These are phyloP conservation scores for Musca vetustissima DNA, from an alignment of 1,140 invertebrate species.

Conservation along the genomic window DNA sequence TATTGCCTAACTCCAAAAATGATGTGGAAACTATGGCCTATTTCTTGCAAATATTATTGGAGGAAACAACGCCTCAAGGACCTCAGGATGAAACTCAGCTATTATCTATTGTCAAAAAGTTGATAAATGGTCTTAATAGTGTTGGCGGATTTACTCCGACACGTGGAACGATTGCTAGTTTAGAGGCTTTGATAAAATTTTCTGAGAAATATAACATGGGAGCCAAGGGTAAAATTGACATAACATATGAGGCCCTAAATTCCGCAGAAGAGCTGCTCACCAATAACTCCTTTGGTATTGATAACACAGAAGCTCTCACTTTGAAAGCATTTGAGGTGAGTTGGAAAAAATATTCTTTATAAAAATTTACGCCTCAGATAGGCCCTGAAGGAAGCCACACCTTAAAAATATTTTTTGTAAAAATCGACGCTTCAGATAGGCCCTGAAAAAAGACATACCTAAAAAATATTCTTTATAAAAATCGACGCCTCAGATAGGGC, in stretches of 20 bases:
- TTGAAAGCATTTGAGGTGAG: neutral
- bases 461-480: too few relatives aligned
- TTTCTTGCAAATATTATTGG: conserved; percentile 64
- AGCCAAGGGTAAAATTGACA: conserved; percentile 28
- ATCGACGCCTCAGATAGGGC: neutral
- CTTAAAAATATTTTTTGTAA: neutral
- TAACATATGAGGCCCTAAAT: conserved; percentile 31
- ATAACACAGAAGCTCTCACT: conserved; percentile 39
- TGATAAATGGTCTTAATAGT: conserved; percentile 70
- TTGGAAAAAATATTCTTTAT: too few relatives aligned
- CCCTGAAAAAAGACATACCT: too few relatives aligned
- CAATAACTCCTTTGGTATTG: conserved; percentile 41
- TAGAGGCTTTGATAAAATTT: conserved; percentile 64
- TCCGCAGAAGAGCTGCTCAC: neutral
- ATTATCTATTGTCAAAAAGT: conserved; percentile 64
- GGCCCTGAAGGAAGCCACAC: too few relatives aligned
- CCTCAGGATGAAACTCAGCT: conserved; percentile 44
- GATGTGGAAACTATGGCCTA: conserved; percentile 77
- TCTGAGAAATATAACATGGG: conserved; percentile 40
- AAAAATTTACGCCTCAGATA: too few relatives aligned
- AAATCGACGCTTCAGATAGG: neutral
- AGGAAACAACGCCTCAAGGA: conserved; percentile 55
- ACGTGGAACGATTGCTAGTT: conserved; percentile 62
- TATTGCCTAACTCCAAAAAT: conserved; percentile 61
- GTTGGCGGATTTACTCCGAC: conserved; percentile 74